A percentile compares a stretch with the other conserved stretches of the same genome.
These are phyloP conservation scores for Sarcophaga peregrina DNA, from an alignment of 1,140 invertebrate species.

Conservation along the genomic window DNA sequence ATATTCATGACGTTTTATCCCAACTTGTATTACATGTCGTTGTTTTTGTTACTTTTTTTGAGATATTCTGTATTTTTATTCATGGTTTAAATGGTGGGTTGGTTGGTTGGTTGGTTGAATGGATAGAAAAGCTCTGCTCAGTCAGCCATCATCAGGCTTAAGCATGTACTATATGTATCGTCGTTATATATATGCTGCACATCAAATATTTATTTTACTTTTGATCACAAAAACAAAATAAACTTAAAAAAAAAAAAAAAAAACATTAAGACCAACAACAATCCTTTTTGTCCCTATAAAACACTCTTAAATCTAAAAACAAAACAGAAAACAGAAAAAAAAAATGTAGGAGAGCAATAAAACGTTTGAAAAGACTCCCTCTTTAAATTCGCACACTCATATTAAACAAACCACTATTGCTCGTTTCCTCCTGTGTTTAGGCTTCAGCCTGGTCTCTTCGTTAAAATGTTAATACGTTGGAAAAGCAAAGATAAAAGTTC, in stretches of 20 bases:
- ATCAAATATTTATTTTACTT: constrained; percentile 41
- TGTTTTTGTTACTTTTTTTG: background rate
- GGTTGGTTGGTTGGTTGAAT: too few relatives aligned
- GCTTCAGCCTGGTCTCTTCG: constrained; percentile 38
- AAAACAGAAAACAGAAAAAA: too few relatives aligned
- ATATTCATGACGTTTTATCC: constrained; percentile 32
- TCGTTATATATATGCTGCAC: constrained; percentile 16
- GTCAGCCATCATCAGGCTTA: background rate
- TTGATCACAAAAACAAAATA: background rate
- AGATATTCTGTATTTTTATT: background rate
- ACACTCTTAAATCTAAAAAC: background rate
- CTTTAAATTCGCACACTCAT: background rate
- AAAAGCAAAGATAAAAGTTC: constrained; percentile 72
- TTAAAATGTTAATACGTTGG: constrained; percentile 70
- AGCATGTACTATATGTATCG: background rate
- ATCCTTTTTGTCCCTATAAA: constrained; percentile 30
- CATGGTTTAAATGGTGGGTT: too few relatives aligned
- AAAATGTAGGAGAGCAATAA: background rate
- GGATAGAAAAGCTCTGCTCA: background rate
- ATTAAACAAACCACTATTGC: background rate
- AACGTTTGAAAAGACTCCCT: background rate
- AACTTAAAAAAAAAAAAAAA: too few relatives aligned
- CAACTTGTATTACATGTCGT: constrained; percentile 23
- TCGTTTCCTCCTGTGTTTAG: background rate
- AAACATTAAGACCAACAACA: background rate